Base-by-base conservation (phyloP, 1,140 invertebrate genomes). In the Lordiphosa clarofinis region DNA sequence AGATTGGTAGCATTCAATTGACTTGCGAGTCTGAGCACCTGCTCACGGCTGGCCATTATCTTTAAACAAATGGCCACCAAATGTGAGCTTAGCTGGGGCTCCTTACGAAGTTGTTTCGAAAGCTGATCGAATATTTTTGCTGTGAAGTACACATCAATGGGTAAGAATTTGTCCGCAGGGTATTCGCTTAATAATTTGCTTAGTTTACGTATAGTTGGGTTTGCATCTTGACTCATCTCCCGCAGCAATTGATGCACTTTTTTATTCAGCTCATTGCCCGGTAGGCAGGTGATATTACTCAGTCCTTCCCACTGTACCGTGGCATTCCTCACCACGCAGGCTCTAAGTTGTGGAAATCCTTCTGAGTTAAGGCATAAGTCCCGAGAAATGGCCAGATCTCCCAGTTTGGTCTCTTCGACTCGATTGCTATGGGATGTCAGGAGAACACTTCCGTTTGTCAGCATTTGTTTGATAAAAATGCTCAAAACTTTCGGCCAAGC, bases 1-100 rank as follows among this genome's bases (percentile, higher is more conserved):
- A 33, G 5, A 39, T 88, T 88, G 7, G 87, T 88, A 1, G 87
- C 68, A 58, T 88, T 88, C 0, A 78, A 38, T 4, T 86, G 50
- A 0, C 73, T 72, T 1, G 87, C 72, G 8, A 69, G 15, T 0
- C 56, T 63, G 4, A 88, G 47, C 2, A 71, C 59, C 4, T 63
- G 8, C 3, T 8, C 12, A 49, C 86, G 69, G 3, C 48, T 73
- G 11, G 64, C 13, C 87, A 88, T 88, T 0, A 88, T 44, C 8
- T 62, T 38, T 1, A 50, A 37, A 8, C 69, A 86, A n/a, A 88
- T 73, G 9, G 50, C 31, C 0, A 87, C 21, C 11, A 87, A 24
- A 28, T 68, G 54, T 0, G 31, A 10, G 2, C 60, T 56, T 0
- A 72, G 1, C 0, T 47, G 15, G 1, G 61, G 38, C 15, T 72